phyloP scores from a whole-genome alignment of 2,113 vertebrate genomes.

The Gobiocypris rarus region DNA sequence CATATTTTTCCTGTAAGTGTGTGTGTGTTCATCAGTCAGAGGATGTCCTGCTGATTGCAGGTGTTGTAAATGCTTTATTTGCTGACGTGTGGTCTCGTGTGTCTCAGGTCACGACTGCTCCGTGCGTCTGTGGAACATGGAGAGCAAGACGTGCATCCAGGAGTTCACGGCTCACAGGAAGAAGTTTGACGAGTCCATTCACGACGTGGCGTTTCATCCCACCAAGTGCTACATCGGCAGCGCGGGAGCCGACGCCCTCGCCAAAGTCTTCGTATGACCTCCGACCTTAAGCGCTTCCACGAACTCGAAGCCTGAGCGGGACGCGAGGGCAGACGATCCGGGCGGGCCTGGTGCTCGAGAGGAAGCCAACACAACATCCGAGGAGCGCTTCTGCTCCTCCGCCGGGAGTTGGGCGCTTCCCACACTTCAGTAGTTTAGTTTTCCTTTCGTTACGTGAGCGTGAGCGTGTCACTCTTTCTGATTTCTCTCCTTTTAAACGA shows the following conservation, averaged over 20 bases:
- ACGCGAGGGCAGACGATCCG: constrained; percentile 73
- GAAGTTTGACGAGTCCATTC: constrained; percentile 97
- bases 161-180: constrained; percentile 99
- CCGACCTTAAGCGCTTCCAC: constrained; percentile 67
- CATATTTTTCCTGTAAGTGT: too few relatives aligned
- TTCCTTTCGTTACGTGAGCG: neutral
- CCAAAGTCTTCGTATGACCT: constrained; percentile 99
- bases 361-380: neutral
- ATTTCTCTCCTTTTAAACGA: constrained; percentile 49
- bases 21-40: neutral
- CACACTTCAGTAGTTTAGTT: neutral
- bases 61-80: too few relatives aligned
- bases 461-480: neutral
- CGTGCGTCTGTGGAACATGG: constrained; percentile 98
- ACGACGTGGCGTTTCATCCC: constrained; percentile 98
- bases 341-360: constrained; percentile 87
- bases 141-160: constrained; percentile 99
- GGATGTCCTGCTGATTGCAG: too few relatives aligned
- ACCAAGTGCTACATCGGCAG: constrained; percentile 98
- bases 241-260: constrained; percentile 96
- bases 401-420: constrained; percentile 26
- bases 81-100: neutral
- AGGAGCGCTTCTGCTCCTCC: neutral
- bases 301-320: constrained; percentile 63
- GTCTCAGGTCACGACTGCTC: constrained; percentile 96